Evolutionary conservation across 2,113 vertebrate species (phyloP).

Genomic region (Apeltes quadracus): DNA sequence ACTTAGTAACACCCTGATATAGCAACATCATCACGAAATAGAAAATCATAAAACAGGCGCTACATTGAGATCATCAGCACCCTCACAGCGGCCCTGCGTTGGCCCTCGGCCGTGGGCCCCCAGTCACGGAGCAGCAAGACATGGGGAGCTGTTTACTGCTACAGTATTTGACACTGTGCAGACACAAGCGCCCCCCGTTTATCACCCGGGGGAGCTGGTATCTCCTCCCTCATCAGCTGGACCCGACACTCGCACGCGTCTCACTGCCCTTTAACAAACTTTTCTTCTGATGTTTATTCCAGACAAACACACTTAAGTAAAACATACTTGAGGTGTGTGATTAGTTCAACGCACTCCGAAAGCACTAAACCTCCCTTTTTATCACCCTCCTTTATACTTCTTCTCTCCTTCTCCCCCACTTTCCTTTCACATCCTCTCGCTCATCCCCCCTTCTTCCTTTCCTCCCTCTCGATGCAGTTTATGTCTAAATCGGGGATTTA

Average conservation of each 20-base stretch:
- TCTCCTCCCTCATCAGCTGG: neutral
- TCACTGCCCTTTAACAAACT: neutral
- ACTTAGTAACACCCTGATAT: no score
- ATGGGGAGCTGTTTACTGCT: conserved; percentile 31
- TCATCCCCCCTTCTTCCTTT: conserved; percentile 24
- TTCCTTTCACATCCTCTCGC: conserved; percentile 1
- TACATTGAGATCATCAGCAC: conserved; percentile 14
- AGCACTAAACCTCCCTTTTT: neutral
- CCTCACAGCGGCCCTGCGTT: conserved; percentile 16
- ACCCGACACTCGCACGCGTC: conserved; percentile 3
- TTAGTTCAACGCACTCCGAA: conserved; percentile 15
- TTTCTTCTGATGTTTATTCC: conserved; percentile 1
- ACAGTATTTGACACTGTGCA: conserved; percentile 43
- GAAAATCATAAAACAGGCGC: neutral
- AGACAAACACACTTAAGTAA: conserved; percentile 1
- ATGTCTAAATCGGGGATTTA: conserved; percentile 70
- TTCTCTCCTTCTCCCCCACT: neutral
- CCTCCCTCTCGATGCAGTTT: conserved; percentile 54
- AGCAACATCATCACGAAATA: no score
- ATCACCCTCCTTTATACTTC: conserved; percentile 1
- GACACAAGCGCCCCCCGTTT: neutral
- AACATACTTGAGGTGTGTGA: conserved; percentile 13
- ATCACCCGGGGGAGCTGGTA: neutral
- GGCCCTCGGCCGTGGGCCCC: conserved; percentile 18
- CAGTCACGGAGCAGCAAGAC: conserved; percentile 31